These are phyloP conservation scores for Lagopus leucura DNA, from an alignment of 2,113 vertebrate species.

Conservation along the genomic window DNA sequence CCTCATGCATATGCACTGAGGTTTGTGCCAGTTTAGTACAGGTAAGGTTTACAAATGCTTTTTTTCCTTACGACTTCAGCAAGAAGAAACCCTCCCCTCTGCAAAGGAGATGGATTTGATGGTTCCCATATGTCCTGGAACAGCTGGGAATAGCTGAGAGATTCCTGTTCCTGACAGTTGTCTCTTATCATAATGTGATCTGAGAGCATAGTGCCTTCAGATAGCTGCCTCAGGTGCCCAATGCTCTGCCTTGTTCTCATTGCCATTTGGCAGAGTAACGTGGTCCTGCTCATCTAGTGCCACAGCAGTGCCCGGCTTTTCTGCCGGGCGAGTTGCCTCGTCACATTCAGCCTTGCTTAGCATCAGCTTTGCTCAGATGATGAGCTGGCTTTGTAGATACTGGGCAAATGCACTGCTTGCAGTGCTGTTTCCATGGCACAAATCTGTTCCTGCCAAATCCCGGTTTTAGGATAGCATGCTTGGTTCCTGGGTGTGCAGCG, in stretches of 20 bases:
- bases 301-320: neutral
- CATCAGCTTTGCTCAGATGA: rapidly evolving
- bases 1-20: neutral
- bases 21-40: neutral
- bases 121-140: neutral
- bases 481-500: neutral
- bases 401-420: rapidly evolving
- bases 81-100: neutral
- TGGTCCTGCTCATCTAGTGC: neutral
- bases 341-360: neutral
- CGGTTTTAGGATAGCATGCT: neutral
- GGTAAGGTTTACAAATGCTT: neutral
- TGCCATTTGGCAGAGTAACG: neutral
- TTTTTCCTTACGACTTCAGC: neutral
- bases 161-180: neutral
- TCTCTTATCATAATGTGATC: rapidly evolving
- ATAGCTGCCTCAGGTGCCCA: neutral
- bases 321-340: neutral
- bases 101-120: neutral
- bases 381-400: rapidly evolving
- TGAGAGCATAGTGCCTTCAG: rapidly evolving
- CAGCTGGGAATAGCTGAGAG: neutral
- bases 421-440: neutral
- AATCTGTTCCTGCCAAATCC: neutral
- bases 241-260: rapidly evolving